phyloP scores from a whole-genome alignment of 2,113 vertebrate genomes.

The Rattus norvegicus region GRCr8 NC_086031.1:43231001-43231500 shows the following conservation, averaged over 20 bases:
- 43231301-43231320: slow-evolving; percentile 60
- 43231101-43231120: slow-evolving; percentile 68
- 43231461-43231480: neutral
- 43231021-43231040: slow-evolving; percentile 78
- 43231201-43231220: slow-evolving; percentile 12
- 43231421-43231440: neutral
- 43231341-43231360: slow-evolving; percentile 27
- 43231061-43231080: slow-evolving; percentile 82
- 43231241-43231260: slow-evolving; percentile 34
- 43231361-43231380: neutral
- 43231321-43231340: slow-evolving; percentile 53
- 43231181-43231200: neutral
- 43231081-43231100: slow-evolving; percentile 79
- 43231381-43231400: neutral
- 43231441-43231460: neutral
- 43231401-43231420: neutral
- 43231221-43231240: slow-evolving; percentile 13
- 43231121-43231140: slow-evolving; percentile 53
- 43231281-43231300: slow-evolving; percentile 67
- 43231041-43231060: slow-evolving; percentile 78
- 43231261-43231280: slow-evolving; percentile 51
- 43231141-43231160: slow-evolving; percentile 19
- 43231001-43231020: slow-evolving; percentile 71
- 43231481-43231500: neutral
- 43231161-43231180: slow-evolving; percentile 20